Conservation (phyloP, 1,140 invertebrate genomes). For the Grapholita molesta region DNA sequence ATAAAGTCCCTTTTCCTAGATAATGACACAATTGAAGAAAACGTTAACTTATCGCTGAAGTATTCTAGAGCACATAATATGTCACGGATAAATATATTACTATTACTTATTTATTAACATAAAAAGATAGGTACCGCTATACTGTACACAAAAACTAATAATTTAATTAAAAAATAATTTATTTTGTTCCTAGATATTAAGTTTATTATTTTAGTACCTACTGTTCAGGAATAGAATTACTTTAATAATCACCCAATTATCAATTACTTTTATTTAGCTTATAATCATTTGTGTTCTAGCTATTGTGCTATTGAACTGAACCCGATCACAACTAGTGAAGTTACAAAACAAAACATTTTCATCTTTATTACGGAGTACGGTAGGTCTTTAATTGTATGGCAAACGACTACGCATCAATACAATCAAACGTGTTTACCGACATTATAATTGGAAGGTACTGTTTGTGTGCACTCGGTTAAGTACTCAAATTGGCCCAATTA, state of each 20-base stretch:
- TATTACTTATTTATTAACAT: too few relatives aligned
- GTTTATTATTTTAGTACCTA: too few relatives aligned
- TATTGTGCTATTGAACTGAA: background rate
- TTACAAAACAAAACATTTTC: background rate
- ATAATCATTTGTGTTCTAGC: background rate
- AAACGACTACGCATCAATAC: background rate
- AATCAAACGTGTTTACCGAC: constrained; percentile 10
- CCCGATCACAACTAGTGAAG: background rate
- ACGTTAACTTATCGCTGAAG: too few relatives aligned
- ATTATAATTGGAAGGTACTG: background rate
- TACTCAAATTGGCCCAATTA: background rate
- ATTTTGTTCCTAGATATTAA: too few relatives aligned
- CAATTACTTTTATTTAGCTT: background rate
- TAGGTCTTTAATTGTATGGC: background rate
- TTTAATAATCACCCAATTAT: background rate
- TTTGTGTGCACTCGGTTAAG: background rate
- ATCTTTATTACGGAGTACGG: background rate
- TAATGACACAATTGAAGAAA: too few relatives aligned
- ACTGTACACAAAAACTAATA: too few relatives aligned
- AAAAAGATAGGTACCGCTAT: too few relatives aligned
- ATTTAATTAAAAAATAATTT: too few relatives aligned
- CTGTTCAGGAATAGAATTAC: too few relatives aligned
- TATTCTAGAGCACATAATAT: too few relatives aligned
- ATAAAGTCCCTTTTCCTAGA: too few relatives aligned
- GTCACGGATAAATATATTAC: too few relatives aligned